phyloP scores from a whole-genome alignment of 2,888 invertebrate species.

The Amaurobius ferox region DNA sequence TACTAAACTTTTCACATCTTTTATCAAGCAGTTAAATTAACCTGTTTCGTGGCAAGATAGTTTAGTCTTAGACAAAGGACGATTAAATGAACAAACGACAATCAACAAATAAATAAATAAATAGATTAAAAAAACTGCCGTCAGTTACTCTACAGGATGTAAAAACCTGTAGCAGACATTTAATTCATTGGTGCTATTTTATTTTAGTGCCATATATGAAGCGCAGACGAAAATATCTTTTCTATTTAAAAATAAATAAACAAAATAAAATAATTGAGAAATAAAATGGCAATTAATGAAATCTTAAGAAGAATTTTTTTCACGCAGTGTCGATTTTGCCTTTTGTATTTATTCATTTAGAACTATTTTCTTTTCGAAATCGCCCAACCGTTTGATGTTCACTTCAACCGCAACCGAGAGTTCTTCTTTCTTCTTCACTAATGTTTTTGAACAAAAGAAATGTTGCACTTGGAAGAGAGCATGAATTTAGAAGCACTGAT shows the following conservation, averaged over 20 bases:
- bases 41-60: not conserved
- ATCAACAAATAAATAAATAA: no score
- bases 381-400: not conserved
- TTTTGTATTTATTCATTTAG: slow-evolving; percentile 9
- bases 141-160: no score
- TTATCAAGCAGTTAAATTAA: not conserved
- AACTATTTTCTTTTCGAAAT: slow-evolving; percentile 2
- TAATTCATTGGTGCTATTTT: not conserved
- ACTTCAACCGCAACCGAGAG: slow-evolving; percentile 11
- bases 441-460: slow-evolving; percentile 1
- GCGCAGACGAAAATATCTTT: not conserved
- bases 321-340: not conserved
- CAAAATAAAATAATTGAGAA: not conserved
- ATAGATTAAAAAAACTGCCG: no score
- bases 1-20: not conserved
- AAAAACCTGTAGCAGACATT: no score
- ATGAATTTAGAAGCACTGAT: not conserved
- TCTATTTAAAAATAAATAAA: not conserved
- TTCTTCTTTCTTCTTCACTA: not conserved
- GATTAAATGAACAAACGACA: not conserved
- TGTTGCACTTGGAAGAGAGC: not conserved
- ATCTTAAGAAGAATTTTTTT: not conserved
- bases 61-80: not conserved
- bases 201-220: not conserved
- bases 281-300: slow-evolving; percentile 7